A percentile compares a stretch with the other conserved stretches of the same genome.
Evolutionary conservation across 1,140 invertebrate genomes (phyloP).

Genomic region (Magallana ariakensis): DNA sequence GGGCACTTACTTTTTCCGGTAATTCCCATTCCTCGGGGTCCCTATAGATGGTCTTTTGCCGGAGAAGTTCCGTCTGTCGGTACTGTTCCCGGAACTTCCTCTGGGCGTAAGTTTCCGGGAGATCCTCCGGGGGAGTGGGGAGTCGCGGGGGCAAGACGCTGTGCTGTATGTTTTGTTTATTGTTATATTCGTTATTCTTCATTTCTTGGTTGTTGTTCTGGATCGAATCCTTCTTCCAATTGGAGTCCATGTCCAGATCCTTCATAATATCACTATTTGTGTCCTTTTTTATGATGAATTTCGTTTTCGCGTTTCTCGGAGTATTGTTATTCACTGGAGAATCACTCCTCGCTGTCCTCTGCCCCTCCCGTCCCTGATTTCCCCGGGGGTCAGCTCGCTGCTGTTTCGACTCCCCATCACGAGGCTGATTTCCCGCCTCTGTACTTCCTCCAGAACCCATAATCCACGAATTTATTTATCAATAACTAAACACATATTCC

Average conservation of each 20-base stretch:
- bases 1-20: conserved; percentile 21
- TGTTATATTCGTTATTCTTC: conserved; percentile 1
- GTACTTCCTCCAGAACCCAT: conserved; percentile 41
- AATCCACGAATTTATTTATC: background rate
- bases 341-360: background rate
- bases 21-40: conserved; percentile 59
- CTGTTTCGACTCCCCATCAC: background rate
- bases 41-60: conserved; percentile 66
- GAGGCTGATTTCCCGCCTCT: conserved; percentile 12
- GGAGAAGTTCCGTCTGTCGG: conserved; percentile 49
- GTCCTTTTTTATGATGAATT: background rate
- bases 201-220: conserved; percentile 1
- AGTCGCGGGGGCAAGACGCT: background rate
- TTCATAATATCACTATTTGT: background rate
- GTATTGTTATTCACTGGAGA: conserved; percentile 12
- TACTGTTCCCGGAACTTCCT: conserved; percentile 59
- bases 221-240: background rate
- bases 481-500: background rate
- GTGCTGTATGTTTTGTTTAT: background rate
- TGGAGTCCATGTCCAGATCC: background rate
- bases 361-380: background rate
- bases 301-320: background rate
- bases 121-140: background rate
- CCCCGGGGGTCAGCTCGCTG: background rate
- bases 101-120: conserved; percentile 64